These are phyloP conservation scores for Lacanobia wlatinum DNA, from an alignment of 2,888 invertebrate genomes.

Conservation along the genomic window DNA sequence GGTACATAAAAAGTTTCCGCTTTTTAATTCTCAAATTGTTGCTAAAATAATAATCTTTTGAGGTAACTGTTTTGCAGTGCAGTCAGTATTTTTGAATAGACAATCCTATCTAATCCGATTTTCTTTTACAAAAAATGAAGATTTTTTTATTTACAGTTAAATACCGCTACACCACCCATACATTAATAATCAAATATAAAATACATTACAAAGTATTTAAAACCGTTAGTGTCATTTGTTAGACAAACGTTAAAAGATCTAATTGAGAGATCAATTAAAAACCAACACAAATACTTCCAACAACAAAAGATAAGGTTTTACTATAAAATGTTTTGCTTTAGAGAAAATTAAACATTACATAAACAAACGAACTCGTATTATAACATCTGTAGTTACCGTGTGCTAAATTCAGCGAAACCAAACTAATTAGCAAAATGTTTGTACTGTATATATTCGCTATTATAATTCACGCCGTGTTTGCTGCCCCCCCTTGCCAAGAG, in stretches of 20 bases:
- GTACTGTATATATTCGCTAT: constrained; percentile 14
- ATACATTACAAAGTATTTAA: constrained; percentile 29
- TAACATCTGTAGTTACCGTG: background rate
- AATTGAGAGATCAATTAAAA: constrained; percentile 36
- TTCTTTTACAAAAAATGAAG: too few species aligned
- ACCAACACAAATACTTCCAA: background rate
- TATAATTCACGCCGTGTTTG: constrained; percentile 24
- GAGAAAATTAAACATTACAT: background rate
- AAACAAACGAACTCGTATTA: background rate
- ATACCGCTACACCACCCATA: too few species aligned
- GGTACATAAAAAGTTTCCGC: too few species aligned
- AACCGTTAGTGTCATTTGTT: background rate
- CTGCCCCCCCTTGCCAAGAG: constrained; percentile 29
- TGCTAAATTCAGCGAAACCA: background rate
- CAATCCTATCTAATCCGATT: too few species aligned
- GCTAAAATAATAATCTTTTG: too few species aligned
- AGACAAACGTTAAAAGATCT: background rate
- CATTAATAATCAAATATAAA: constrained; percentile 14
- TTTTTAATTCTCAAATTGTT: too few species aligned
- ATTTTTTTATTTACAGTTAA: too few species aligned
- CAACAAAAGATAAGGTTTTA: background rate
- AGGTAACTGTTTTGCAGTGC: too few species aligned
- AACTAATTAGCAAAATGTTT: constrained; percentile 5
- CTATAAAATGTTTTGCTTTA: constrained; percentile 23
- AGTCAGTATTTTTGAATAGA: too few species aligned